Base-by-base conservation (phyloP, 1,140 invertebrate species). In the Anoplophora glabripennis region DNA sequence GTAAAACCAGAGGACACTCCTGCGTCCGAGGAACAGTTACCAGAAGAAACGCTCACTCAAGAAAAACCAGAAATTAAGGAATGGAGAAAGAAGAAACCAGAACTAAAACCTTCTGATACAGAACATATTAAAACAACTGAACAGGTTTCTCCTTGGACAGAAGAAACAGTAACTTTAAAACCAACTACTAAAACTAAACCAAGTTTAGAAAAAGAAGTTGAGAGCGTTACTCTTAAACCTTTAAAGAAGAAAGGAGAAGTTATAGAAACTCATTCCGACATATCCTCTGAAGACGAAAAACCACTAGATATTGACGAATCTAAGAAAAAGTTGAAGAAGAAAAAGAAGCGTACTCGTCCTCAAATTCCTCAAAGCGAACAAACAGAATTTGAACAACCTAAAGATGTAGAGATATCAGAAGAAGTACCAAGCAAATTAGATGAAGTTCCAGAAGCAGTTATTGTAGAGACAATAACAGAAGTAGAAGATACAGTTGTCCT, bases 91-190 rank as follows among this genome's bases (percentile, higher is more conserved):
- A 63, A 67, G 44, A 55, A 68, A 1, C 72, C 71, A 7, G 72
- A 75, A 59, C 69, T 72, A 64, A 49, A 48, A 8, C 57, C 63
- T 46, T 48, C 46, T 4, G 61, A 59, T 46, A 57, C 70, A 18
- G 70, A 63, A 1, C 69, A 65, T 8, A 68, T 75, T 69, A 67
- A 66, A 28, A 55, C 67, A 64, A 63, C 63, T 68, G 46, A 68
- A 47, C 49, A 65, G 46, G 61, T 58, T 41, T 41, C 65, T 59
- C 78, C 80, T 7, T 81, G 79, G 80, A 80, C 70, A 0, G 69
- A 81, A 58, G 78, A 82, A 69, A 71, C 72, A 58, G 71, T 80
- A 33, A 62, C 69, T 8, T 62, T 82, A 12, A 81, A 80, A 61
- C 77, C 73, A 61, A 67, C 77, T 9, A 67, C 67, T 0, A 74